A percentile compares a stretch with the other conserved stretches of the same genome.
These are phyloP conservation scores for Listronotus bonariensis DNA, from an alignment of 1,140 invertebrate species.

Conservation along the genomic window DNA sequence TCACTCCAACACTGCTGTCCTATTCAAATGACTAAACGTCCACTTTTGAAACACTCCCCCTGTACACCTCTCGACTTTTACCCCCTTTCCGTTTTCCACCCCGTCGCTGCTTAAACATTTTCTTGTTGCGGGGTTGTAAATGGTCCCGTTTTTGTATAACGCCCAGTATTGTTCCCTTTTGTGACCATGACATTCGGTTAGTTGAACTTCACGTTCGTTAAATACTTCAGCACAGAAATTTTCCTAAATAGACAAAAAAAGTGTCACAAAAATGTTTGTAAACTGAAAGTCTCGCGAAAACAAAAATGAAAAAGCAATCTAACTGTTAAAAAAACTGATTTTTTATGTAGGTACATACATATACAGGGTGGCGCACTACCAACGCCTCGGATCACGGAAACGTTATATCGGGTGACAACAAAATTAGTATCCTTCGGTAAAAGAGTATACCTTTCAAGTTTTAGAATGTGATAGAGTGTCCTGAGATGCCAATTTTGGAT, in stretches of 20 bases:
- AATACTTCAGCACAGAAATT: conserved; percentile 68
- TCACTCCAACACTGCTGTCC: conserved; percentile 40
- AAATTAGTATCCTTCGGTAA: too few species aligned
- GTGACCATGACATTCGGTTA: conserved; percentile 61
- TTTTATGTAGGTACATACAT: too few species aligned
- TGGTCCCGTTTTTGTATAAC: conserved; percentile 47
- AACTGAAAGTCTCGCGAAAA: too few species aligned
- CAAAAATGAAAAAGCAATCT: too few species aligned
- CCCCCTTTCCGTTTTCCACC: conserved; percentile 50
- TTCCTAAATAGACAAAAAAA: conserved; percentile 60
- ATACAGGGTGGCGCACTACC: too few species aligned
- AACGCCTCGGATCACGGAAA: too few species aligned
- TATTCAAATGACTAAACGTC: conserved; percentile 50
- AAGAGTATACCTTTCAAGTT: too few species aligned
- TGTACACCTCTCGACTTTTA: conserved; percentile 48
- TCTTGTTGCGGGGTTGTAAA: conserved; percentile 47
- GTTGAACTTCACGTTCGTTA: conserved; percentile 56
- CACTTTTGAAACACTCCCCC: conserved; percentile 48
- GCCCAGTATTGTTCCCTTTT: conserved; percentile 66
- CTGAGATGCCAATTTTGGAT: too few species aligned
- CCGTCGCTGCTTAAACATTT: conserved; percentile 53
- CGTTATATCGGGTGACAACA: too few species aligned
- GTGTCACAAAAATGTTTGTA: neutral
- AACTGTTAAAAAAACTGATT: too few species aligned
- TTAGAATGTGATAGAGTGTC: too few species aligned